Evolutionary conservation across 2,797 vertebrate genomes (phyloP).

Genomic region (Pempheris klunzingeri): DNA sequence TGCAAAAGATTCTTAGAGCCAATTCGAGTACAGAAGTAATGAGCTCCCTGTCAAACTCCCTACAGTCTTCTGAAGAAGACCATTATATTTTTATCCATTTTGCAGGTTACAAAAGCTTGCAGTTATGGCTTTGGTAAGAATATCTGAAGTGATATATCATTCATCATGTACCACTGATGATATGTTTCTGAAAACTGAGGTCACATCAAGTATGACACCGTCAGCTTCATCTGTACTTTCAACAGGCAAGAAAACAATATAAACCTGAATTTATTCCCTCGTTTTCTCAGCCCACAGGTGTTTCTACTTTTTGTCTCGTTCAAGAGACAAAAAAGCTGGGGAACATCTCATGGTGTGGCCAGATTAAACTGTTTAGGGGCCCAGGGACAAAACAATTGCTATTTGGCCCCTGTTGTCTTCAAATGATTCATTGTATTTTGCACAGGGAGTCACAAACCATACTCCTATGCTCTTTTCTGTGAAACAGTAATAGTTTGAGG

Average conservation of each 20-base stretch:
- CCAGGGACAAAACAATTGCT: background rate
- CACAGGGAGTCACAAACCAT: background rate
- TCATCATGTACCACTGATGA: background rate
- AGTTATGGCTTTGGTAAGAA: background rate
- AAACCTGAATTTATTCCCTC: background rate
- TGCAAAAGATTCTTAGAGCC: background rate
- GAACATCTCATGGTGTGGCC: background rate
- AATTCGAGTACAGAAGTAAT: conserved; percentile 7
- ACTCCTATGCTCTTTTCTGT: background rate
- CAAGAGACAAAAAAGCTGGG: background rate
- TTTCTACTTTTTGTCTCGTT: background rate
- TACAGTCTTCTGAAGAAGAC: background rate
- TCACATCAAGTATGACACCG: background rate
- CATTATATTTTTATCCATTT: background rate
- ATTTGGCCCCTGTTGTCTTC: background rate
- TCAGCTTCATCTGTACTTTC: background rate
- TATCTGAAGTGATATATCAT: background rate
- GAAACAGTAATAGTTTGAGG: conserved; percentile 1
- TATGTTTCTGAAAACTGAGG: background rate
- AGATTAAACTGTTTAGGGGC: background rate
- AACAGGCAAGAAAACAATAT: background rate
- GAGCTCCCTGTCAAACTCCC: background rate
- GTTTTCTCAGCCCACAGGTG: background rate
- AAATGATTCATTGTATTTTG: conserved; percentile 7
- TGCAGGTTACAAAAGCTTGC: background rate